Base-by-base conservation (phyloP, 2,888 invertebrate genomes). In the Oegoconia quadripuncta region DNA sequence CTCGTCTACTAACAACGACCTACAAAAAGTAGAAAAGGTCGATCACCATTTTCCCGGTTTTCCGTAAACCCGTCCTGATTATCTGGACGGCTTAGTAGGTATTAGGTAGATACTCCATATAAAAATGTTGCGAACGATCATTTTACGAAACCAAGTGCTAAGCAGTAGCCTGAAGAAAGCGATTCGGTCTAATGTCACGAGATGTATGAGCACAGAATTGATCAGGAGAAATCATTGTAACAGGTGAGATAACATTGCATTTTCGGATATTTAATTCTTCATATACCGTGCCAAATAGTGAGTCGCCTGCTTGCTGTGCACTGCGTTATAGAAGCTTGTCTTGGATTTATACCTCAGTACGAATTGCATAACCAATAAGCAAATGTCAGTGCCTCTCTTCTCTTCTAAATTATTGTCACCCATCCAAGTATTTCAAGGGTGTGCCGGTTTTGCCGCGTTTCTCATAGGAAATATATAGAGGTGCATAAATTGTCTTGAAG, bases 51-150 rank as follows among this genome's bases (percentile, higher is more conserved):
- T 50, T 53, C 48, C n/a, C n/a, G n/a, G n/a, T n/a, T 45, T 13
- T 8, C 27, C 13, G 50, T 44, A 65, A 72, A 69, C 70, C 79
- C 78, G 80, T 82, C 79, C 80, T 60, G 55, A 66, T 66, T 67
- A 74, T 50, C 75, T 75, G 81, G 81, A 73, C 77, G 77, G 77
- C 52, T 46, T 69, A 73, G 67, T 59, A 15, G 5, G 11, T n/a
- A 66, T 59, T 68, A 72, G 66, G 44, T 50, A 49, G 58, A 52
- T 58, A 56, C 46, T 37, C 39, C 42, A 64, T 55, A 55, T 55
- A 61, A 87, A 87, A 76, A 94, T 94, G 94, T 89, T 94, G 81
- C 91, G 94, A 88, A 91, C 92, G 77, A 90, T 93, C 64, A 81
- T 90, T 67, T 80, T 90, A 76, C 91, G 93, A 87, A 92, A 91